These are phyloP conservation scores for Allolobophora icterica DNA, from an alignment of 2,888 invertebrate genomes.

Conservation along the genomic window DNA sequence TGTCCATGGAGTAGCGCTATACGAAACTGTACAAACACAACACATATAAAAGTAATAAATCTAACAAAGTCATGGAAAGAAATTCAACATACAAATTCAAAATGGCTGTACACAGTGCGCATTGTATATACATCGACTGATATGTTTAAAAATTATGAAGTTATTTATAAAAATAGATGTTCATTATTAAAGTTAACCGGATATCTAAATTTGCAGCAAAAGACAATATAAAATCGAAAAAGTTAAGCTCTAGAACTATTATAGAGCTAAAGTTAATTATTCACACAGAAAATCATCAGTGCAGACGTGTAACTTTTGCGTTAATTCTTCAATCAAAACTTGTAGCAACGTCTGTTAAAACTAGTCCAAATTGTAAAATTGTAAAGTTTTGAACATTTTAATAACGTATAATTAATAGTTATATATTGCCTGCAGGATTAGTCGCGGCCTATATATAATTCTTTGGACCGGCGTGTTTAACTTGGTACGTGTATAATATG, in stretches of 20 bases:
- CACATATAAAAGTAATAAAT: neutral
- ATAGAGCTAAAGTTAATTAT: too few species aligned
- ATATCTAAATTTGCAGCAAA: neutral
- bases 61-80: neutral
- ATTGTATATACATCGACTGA: neutral
- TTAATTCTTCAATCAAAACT: neutral
- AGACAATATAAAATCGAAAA: neutral
- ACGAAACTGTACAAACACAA: neutral
- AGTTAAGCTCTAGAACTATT: too few species aligned
- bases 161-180: slow-evolving; percentile 3
- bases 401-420: too few species aligned
- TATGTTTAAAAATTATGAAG: neutral
- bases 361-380: neutral
- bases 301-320: neutral
- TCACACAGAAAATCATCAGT: neutral
- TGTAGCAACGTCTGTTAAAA: neutral
- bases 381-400: too few species aligned
- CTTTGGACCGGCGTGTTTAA: neutral
- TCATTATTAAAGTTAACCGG: slow-evolving; percentile 7
- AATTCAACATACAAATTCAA: neutral
- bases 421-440: neutral
- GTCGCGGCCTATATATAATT: neutral
- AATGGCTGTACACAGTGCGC: neutral
- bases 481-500: neutral
- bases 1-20: neutral